Evolutionary conservation across 2,113 vertebrate species (phyloP), one percentile per base, ranked within the genome.

Genomic region (Dasypus novemcinctus): DNA sequence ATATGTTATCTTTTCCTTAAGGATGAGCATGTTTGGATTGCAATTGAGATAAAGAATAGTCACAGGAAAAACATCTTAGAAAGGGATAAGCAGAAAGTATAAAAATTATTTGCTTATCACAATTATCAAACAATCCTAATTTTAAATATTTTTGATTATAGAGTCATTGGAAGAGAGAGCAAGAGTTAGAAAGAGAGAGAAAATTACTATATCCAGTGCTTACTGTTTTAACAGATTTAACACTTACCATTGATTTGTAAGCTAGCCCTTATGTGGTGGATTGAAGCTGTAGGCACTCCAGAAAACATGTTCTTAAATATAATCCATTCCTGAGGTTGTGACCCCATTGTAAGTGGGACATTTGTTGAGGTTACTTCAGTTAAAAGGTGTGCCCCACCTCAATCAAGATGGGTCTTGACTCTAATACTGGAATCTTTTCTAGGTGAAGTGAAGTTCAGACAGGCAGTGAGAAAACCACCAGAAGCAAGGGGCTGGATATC

Each of bases 141-240:
- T 80, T 95, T 61, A 63, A 85, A 20, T 76, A 29, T 38, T 75
- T 91, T 94, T 21, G 6, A 33, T 81, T 82, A 76, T 27, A 69
- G 33, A 61, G 4, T 36, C 4, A 52, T 21, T 72, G 76, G 29
- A 43, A 57, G 15, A 52, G 5, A 59, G 13, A 68, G 20, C n/a
- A 7, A n/a, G 3, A 69, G 61, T 9, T 8, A 12, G 36, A 7
- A 20, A 49, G 25, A 76, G 21, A 21, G 54, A 57, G 54, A 87
- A 1, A 74, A 5, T 59, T 85, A 92, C 31, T 63, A 66, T 83
- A 78, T 29, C 6, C 4, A 89, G 25, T 20, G 72, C 33, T 94
- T 38, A 91, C 72, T 94, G 66, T 64, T 21, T 61, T 75, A 89
- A 83, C 18, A 95, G 52, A 89, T 75, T 78, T 83, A 84, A 80